phyloP scores from a whole-genome alignment of 2,888 invertebrate genomes.

The Gisinianus flammeolus region DNA sequence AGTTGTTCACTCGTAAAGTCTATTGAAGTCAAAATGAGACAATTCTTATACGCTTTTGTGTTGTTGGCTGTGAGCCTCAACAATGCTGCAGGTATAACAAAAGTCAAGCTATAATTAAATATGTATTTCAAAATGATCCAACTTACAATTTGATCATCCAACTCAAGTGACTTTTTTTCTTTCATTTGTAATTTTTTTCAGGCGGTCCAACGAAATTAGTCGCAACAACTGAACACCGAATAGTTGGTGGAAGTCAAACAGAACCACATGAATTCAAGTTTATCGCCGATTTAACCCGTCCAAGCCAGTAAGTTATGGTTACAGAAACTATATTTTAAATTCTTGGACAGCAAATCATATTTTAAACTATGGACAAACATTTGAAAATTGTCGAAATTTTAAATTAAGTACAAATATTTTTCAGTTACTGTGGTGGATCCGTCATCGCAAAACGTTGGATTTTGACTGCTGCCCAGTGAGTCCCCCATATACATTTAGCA shows the following conservation, averaged over 20 bases:
- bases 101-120: background rate
- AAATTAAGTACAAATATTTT: background rate
- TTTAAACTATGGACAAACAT: no score
- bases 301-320: background rate
- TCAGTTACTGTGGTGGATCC: background rate
- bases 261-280: background rate
- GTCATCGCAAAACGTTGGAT: background rate
- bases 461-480: background rate
- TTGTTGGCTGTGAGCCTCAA: background rate
- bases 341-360: no score
- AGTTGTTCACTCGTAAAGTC: background rate
- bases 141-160: no score
- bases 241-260: background rate
- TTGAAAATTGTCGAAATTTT: no score
- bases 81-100: background rate
- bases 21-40: background rate
- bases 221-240: background rate
- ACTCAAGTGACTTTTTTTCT: no score
- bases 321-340: no score
- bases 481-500: background rate
- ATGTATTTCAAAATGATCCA: background rate
- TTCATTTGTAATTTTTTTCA: background rate
- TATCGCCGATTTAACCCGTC: background rate
- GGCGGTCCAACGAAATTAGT: background rate
- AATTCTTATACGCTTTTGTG: background rate